phyloP scores from a whole-genome alignment of 2,888 invertebrate genomes.

The Euplagia quadripunctaria region DNA sequence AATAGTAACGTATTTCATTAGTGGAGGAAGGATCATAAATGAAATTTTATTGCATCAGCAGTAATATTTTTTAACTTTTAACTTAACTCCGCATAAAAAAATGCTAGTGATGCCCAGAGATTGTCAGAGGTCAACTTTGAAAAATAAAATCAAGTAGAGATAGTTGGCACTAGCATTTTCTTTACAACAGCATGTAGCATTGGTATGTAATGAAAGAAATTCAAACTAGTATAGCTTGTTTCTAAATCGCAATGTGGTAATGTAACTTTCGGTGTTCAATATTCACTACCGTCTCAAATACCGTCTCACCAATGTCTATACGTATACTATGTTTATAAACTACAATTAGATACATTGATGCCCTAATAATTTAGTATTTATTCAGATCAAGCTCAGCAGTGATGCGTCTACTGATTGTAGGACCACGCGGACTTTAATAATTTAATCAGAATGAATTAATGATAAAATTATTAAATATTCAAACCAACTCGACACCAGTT shows the following conservation, averaged over 20 bases:
- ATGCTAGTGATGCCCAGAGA: not conserved
- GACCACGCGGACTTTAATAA: slow-evolving; percentile 2
- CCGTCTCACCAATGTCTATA: not conserved
- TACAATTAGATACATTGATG: not conserved
- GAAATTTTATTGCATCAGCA: not conserved
- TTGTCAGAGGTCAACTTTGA: not conserved
- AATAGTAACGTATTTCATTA: not conserved
- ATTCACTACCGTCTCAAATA: not conserved
- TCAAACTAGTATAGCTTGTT: not conserved
- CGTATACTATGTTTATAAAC: not conserved
- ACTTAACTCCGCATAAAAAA: not conserved
- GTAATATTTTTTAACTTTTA: not conserved
- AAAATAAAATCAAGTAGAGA: not conserved
- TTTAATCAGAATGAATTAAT: slow-evolving; percentile 10
- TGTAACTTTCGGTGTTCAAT: not conserved
- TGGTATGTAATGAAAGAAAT: not conserved
- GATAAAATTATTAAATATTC: slow-evolving; percentile 9
- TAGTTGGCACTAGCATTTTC: not conserved
- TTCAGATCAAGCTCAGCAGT: not conserved
- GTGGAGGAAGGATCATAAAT: not conserved
- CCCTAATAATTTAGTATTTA: not conserved
- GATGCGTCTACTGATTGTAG: not conserved
- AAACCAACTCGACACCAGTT: slow-evolving; percentile 7
- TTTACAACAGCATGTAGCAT: not conserved
- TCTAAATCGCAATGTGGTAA: not conserved